Evolutionary conservation across 64 coral and sea anemone genomes (phyloP).

Genomic region (Porites lutea): DNA sequence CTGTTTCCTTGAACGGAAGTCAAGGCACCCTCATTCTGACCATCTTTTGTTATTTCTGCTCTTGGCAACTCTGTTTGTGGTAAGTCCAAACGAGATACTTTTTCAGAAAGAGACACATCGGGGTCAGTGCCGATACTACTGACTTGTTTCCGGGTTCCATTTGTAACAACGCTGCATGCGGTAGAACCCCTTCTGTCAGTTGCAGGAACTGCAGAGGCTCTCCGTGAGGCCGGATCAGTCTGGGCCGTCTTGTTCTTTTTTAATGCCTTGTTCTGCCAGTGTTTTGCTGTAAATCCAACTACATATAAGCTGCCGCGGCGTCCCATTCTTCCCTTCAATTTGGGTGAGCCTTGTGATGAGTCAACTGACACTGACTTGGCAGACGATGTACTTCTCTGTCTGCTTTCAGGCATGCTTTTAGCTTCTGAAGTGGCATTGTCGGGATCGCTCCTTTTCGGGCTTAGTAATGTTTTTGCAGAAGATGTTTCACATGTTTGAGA

Average conservation of each 20-base stretch:
- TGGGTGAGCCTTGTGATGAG: slow-evolving; percentile 69
- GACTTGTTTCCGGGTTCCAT: background rate
- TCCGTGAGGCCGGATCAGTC: slow-evolving; percentile 16
- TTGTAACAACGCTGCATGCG: background rate
- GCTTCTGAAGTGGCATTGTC: background rate
- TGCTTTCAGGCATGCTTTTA: background rate
- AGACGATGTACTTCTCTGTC: slow-evolving; percentile 46
- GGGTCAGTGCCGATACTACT: background rate
- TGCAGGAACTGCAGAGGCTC: background rate
- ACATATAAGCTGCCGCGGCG: slow-evolving; percentile 87
- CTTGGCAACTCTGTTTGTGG: background rate
- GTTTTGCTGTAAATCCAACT: slow-evolving; percentile 92
- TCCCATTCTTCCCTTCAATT: slow-evolving; percentile 66
- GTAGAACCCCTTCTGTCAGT: slow-evolving; percentile 11
- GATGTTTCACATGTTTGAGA: background rate
- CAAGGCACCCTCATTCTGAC: background rate
- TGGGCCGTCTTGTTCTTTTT: slow-evolving; percentile 73
- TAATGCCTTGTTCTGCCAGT: slow-evolving; percentile 92
- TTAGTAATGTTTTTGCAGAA: background rate
- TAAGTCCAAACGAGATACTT: background rate
- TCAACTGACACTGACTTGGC: slow-evolving; percentile 76
- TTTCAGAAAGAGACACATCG: background rate
- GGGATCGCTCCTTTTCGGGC: background rate
- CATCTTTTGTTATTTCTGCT: background rate
- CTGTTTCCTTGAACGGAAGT: background rate